phyloP scores from a whole-genome alignment of 2,888 invertebrate species.

The Platycnemis pennipes region DNA sequence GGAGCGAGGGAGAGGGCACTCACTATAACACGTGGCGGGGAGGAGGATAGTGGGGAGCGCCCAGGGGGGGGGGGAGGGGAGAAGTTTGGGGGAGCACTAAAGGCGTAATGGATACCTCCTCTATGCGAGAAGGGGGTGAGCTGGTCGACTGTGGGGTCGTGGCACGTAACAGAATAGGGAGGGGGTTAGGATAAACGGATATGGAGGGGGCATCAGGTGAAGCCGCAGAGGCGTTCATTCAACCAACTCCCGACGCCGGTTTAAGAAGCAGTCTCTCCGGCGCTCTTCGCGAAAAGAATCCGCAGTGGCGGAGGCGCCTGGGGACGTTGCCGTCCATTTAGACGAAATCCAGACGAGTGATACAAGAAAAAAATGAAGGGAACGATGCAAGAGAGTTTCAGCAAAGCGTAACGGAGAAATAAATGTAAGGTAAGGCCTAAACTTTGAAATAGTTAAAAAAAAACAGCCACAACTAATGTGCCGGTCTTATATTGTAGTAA shows the following conservation, averaged over 20 bases:
- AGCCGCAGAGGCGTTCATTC: background rate
- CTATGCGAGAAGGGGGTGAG: background rate
- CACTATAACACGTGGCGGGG: background rate
- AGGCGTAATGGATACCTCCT: conserved; percentile 15
- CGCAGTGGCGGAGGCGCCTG: background rate
- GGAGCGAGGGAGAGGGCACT: background rate
- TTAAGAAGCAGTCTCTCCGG: background rate
- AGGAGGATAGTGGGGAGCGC: background rate
- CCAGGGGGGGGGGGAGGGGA: background rate
- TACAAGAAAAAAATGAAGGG: no score
- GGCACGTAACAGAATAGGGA: background rate
- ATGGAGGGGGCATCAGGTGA: conserved; percentile 47
- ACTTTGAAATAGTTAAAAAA: no score
- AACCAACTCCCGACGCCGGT: background rate
- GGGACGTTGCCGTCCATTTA: background rate
- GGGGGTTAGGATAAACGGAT: background rate
- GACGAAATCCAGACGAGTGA: background rate
- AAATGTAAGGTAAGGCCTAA: no score
- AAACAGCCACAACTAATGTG: no score
- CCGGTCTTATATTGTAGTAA: no score
- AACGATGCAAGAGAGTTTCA: no score
- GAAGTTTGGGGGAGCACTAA: background rate
- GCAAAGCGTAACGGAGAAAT: no score
- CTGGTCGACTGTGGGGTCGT: background rate
- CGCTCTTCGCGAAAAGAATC: background rate